Conservation (phyloP, 2,113 vertebrate species). For the Oncorhynchus keta region DNA sequence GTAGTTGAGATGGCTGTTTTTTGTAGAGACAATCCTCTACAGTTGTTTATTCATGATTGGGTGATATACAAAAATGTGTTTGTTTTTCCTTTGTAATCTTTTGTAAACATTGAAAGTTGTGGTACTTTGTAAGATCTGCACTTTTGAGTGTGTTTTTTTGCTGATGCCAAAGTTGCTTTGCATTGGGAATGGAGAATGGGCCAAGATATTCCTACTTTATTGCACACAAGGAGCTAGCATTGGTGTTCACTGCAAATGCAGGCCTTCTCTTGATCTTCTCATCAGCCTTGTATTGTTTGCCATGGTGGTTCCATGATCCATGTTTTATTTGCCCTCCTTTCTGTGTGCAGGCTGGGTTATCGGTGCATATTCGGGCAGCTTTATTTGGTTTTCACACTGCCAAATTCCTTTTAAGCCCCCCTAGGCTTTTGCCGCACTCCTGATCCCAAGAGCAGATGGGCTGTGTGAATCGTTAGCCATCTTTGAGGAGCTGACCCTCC, state of each 20-base stretch:
- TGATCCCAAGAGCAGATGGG: constrained; percentile 90
- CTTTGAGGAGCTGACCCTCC: constrained; percentile 81
- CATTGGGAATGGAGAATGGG: neutral
- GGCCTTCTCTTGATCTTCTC: constrained; percentile 9
- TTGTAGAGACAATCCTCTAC: constrained; percentile 1
- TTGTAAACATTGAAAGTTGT: neutral
- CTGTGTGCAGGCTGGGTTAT: constrained; percentile 49
- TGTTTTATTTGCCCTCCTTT: neutral
- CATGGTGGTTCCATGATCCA: neutral
- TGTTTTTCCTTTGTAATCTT: neutral
- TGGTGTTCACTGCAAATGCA: constrained; percentile 5
- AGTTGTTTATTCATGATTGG: constrained; percentile 4
- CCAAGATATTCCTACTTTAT: neutral
- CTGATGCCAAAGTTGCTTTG: neutral
- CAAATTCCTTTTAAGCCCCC: constrained; percentile 83
- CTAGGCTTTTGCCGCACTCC: constrained; percentile 75
- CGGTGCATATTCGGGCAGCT: constrained; percentile 70
- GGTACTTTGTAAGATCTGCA: neutral
- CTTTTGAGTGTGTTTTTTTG: neutral
- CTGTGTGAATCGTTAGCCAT: constrained; percentile 91
- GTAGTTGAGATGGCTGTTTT: neutral
- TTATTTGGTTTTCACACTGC: constrained; percentile 85
- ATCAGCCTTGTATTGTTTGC: constrained; percentile 29
- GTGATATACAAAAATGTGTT: neutral
- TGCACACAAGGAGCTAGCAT: constrained; percentile 16